A percentile compares a stretch with the other conserved stretches of the same genome.
These are phyloP conservation scores for Phaedon cochleariae DNA, from an alignment of 2,888 invertebrate genomes.

Conservation along the genomic window DNA sequence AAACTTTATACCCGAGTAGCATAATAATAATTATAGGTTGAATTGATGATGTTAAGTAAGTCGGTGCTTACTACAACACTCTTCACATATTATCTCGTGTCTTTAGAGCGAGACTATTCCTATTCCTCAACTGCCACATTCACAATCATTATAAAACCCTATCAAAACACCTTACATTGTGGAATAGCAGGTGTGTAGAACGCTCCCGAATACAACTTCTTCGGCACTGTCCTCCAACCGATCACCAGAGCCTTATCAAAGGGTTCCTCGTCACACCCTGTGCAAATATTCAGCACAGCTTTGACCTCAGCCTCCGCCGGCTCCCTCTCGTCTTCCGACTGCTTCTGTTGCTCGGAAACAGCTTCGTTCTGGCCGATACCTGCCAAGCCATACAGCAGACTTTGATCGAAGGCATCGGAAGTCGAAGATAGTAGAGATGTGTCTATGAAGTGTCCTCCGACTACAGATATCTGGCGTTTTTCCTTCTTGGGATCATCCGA, in stretches of 20 bases:
- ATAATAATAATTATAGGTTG: too few species aligned
- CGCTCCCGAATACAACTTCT: slow-evolving; percentile 78
- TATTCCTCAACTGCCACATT: too few species aligned
- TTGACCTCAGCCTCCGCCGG: slow-evolving; percentile 85
- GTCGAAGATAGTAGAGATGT: slow-evolving; percentile 62
- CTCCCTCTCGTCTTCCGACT: slow-evolving; percentile 76
- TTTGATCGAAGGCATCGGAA: slow-evolving; percentile 61
- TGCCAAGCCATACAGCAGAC: slow-evolving; percentile 71
- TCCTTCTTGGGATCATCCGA: slow-evolving; percentile 50
- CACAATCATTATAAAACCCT: neutral
- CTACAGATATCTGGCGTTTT: slow-evolving; percentile 73
- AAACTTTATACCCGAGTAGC: too few species aligned
- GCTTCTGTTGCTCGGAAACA: slow-evolving; percentile 68
- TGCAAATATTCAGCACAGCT: slow-evolving; percentile 81
- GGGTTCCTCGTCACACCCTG: slow-evolving; percentile 78
- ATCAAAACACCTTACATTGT: slow-evolving; percentile 63
- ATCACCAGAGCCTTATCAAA: slow-evolving; percentile 82
- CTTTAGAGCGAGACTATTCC: too few species aligned
- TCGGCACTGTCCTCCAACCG: slow-evolving; percentile 78
- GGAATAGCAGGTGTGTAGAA: slow-evolving; percentile 73
- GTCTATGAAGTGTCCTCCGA: slow-evolving; percentile 74
- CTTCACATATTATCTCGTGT: too few species aligned
- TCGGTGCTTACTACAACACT: too few species aligned
- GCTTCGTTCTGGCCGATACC: slow-evolving; percentile 74
- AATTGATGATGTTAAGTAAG: too few species aligned